Evolutionary conservation across 2,113 vertebrate genomes (phyloP), one percentile per base, ranked within the genome.

Genomic region (Lagopus leucura): DNA sequence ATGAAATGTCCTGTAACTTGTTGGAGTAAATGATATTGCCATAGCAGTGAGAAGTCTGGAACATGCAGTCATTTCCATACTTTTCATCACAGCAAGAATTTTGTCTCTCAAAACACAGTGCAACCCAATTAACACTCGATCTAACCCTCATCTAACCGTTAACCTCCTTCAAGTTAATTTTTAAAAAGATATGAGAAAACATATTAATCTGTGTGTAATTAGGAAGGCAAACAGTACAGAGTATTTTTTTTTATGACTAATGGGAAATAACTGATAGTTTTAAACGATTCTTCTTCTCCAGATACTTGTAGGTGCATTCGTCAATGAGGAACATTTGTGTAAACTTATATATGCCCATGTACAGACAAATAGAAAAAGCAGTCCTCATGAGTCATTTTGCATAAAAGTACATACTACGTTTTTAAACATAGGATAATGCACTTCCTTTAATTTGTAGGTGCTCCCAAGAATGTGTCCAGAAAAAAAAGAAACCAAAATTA

Each of bases 81-180:
- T 58, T 83, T 86, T 72, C 48, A 81, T 77, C 69, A 90, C 47
- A 88, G 47, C 66, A 71, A 92, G 60, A 66, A 64, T 48, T 89
- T 71, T n/a, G 24, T 58, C 64, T 81, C 21, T 18, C 61, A 91
- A 89, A 54, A 90, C 25, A 72, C 32, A 89, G 8, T n/a, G 42
- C 72, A 89, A 91, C 61, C 43, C 63, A 93, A 91, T 89, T 93
- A 89, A 85, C 66, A 87, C 57, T 75, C 18, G 75, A 89, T 79
- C 89, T 85, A 94, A 82, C 78, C 66, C 64, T 92, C 79, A 91
- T 79, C 78, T 38, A 38, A 38, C 38, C 38, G 38, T 38, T 38
- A 38, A 89, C 70, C 87, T 89, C 83, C 50, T 70, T 82, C 73
- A 92, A 86, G 75, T 18, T 40, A 76, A 5, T 57, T 92, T 54